Evolutionary conservation across 64 coral and sea anemone species (phyloP).

Genomic region (Orbicella faveolata): DNA sequence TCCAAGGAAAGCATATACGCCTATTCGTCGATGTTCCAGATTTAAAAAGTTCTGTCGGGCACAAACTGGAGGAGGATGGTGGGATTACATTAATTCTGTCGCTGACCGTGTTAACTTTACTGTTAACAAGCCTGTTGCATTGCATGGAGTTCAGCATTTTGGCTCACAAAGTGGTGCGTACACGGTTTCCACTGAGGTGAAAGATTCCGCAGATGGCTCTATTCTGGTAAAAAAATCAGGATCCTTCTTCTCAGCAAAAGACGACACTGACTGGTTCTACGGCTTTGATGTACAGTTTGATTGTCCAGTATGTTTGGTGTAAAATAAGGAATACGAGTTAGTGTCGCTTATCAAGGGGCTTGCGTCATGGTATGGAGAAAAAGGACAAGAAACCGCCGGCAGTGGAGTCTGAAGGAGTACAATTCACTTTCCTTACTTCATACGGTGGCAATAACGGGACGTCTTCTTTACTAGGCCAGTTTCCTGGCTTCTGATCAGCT

Average conservation of each 20-base stretch:
- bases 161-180: background rate
- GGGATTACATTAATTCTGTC: background rate
- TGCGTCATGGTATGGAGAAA: background rate
- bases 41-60: background rate
- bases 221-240: background rate
- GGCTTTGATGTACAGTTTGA: constrained; percentile 19
- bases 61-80: background rate
- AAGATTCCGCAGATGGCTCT: background rate
- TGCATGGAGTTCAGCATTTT: background rate
- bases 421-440: background rate
- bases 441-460: background rate
- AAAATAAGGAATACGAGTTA: background rate
- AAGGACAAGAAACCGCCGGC: background rate
- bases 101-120: background rate
- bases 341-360: background rate
- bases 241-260: background rate
- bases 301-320: background rate
- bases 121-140: background rate
- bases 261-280: background rate
- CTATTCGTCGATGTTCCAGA: background rate
- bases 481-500: background rate
- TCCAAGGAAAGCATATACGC: background rate
- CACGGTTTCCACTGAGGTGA: background rate
- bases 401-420: background rate
- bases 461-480: background rate